These are phyloP conservation scores for Oncopeltus fasciatus DNA, from an alignment of 1,140 invertebrate genomes.

Conservation along the genomic window DNA sequence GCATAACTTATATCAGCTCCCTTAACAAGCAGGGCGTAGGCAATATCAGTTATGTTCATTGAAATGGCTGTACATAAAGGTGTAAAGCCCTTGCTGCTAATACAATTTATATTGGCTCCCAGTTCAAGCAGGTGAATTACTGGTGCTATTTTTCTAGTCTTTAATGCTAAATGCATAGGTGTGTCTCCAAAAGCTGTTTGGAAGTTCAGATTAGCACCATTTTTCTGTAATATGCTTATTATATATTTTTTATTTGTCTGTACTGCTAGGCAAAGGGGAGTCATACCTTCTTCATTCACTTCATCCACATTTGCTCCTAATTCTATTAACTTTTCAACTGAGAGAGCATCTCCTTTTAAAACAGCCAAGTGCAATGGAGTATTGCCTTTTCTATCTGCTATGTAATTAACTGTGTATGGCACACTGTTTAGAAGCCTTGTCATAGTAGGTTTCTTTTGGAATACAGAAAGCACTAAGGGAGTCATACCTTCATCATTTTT, in stretches of 20 bases:
- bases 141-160: not conserved
- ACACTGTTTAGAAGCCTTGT: not conserved
- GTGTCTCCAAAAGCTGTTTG: not conserved
- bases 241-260: not conserved
- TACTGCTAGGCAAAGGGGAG: not conserved
- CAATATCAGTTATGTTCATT: not conserved
- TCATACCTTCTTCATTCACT: not conserved
- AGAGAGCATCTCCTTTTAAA: not conserved
- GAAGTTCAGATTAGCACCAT: not conserved
- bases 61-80: not conserved
- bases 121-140: not conserved
- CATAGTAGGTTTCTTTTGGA: not conserved
- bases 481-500: not conserved
- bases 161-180: not conserved
- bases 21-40: not conserved
- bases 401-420: not conserved
- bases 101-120: not conserved
- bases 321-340: not conserved
- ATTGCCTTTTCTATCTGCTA: not conserved
- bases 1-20: not conserved
- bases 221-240: not conserved
- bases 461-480: not conserved
- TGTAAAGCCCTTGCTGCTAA: not conserved
- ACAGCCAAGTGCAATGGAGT: not conserved
- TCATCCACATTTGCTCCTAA: not conserved